Percentiles rank a stretch among this genome's conserved stretches.
These are phyloP conservation scores for Rhabdomys pumilio DNA, from an alignment of 2,797 vertebrate species.

Conservation along the genomic window DNA sequence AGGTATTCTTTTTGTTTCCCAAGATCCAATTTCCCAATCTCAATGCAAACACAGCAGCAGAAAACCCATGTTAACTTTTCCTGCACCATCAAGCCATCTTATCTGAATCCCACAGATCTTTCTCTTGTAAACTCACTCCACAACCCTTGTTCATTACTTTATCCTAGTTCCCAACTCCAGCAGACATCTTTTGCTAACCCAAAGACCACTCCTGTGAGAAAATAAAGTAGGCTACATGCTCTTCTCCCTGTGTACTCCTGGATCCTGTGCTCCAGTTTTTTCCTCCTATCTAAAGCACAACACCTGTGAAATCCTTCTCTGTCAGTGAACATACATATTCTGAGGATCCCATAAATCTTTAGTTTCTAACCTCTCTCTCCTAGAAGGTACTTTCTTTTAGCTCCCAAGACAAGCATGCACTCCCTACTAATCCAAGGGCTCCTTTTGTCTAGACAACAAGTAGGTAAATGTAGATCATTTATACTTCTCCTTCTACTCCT, in stretches of 20 bases:
- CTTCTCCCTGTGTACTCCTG: background rate
- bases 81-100: background rate
- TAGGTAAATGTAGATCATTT: background rate
- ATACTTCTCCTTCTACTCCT: background rate
- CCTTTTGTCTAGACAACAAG: background rate
- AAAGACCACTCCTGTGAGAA: background rate
- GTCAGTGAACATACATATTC: too few relatives aligned
- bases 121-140: background rate
- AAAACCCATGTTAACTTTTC: rapidly evolving
- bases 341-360: too few relatives aligned
- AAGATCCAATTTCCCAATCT: background rate
- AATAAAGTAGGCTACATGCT: background rate
- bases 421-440: background rate
- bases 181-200: background rate
- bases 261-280: background rate
- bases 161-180: background rate
- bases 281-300: too few relatives aligned
- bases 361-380: too few relatives aligned
- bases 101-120: background rate
- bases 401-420: too few relatives aligned
- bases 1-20: background rate
- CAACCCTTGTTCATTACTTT: background rate
- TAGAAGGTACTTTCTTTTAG: too few relatives aligned
- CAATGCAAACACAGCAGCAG: background rate
- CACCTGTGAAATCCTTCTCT: too few relatives aligned